A percentile compares a stretch with the other conserved stretches of the same genome.
Conservation (phyloP, 2,797 vertebrate species). For the Ambastaia sidthimunki region DNA sequence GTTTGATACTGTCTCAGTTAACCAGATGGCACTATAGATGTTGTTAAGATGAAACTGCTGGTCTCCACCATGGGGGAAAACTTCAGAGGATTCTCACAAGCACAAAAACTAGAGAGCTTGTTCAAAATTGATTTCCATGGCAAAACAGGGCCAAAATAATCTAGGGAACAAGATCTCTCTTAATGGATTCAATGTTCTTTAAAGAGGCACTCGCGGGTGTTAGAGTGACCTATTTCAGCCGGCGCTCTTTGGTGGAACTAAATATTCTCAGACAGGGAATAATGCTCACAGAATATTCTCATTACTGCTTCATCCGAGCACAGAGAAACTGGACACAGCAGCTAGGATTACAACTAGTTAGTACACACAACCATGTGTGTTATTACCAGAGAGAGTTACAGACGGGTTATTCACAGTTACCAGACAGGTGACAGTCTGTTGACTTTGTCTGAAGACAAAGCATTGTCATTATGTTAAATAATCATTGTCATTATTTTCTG, state of each 20-base stretch:
- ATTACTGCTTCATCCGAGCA: conserved; percentile 74
- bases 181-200: conserved; percentile 84
- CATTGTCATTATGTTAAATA: too few species aligned
- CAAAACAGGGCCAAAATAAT: conserved; percentile 82
- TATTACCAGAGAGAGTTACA: neutral
- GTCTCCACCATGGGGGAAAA: conserved; percentile 73
- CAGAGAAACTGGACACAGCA: conserved; percentile 60
- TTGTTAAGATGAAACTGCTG: conserved; percentile 59
- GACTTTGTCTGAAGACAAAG: too few species aligned
- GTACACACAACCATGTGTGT: conserved; percentile 41
- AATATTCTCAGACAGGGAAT: conserved; percentile 74
- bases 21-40: conserved; percentile 51
- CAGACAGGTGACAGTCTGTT: too few species aligned
- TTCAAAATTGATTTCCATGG: conserved; percentile 79
- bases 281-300: conserved; percentile 77
- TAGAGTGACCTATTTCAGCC: conserved; percentile 82
- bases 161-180: conserved; percentile 81
- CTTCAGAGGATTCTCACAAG: conserved; percentile 78
- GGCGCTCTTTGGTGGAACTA: conserved; percentile 71
- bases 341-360: conserved; percentile 60
- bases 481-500: too few species aligned
- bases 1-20: neutral
- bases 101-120: conserved; percentile 76
- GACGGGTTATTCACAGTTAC: too few species aligned
- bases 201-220: conserved; percentile 81